Base-by-base conservation (phyloP, 2,888 invertebrate genomes). In the Dicyrtomina minuta region DNA sequence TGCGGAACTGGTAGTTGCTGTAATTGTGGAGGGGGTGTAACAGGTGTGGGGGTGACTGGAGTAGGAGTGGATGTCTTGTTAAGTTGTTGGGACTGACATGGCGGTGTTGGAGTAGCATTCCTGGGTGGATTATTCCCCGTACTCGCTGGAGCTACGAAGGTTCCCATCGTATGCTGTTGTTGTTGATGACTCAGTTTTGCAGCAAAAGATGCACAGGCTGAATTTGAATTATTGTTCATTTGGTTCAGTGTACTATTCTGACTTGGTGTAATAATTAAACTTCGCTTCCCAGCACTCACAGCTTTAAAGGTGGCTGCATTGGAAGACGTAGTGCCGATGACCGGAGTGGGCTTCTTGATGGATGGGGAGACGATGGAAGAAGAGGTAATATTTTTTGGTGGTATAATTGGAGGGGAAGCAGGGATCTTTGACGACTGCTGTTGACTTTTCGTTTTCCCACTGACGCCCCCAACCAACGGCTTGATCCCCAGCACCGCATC, bases 331-430 rank as follows among this genome's bases (percentile, higher is more conserved):
- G 61, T 33, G 26, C 64, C 58, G 10, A 49, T 44, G 2, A 73
- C 71, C 13, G 73, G 73, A 12, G 73, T 74, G 3, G 75, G 76
- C 58, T 77, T 77, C 61, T 77, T 75, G 26, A 76, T 74, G 0
- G 77, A 72, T 20, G 77, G 75, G 12, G 75, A 74, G n/a, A 72
- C 72, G 33, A 33, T 22, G 5, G 61, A 61, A 33, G n/a, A 33
- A 53, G 70, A 67, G 12, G 71, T 68, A 22, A 51, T 46, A 15
- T 68, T 56, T 60, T 75, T 33, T 12, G 75, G 72, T 33, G 75
- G 74, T 51, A 72, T 70, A 6, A 70, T 67, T 26, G 74, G 71
- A 26, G 74, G 71, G 22, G 70, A 61, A 22, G 68, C 61, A 3
- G 66, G 60, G 6, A 41, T 66, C 26, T 66, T 73, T 15, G 67